Conservation (phyloP, 2,888 invertebrate genomes). For the Leucoma salicis region DNA sequence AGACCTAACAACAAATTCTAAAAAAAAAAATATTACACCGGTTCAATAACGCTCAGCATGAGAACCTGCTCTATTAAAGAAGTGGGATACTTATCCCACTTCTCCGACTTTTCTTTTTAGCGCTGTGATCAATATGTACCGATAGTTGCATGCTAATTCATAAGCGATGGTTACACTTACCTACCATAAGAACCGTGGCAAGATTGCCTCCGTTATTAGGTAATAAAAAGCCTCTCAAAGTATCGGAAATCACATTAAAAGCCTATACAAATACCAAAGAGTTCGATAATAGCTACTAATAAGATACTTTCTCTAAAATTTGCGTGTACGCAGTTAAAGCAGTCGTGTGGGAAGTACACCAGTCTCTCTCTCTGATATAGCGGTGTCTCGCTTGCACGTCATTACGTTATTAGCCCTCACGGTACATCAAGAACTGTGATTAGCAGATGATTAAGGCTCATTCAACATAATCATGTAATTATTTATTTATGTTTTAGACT, state of each 20-base stretch:
- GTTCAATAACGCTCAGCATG: too few species aligned
- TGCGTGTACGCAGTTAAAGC: conserved; percentile 44
- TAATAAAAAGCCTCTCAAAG: too few species aligned
- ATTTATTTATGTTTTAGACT: conserved; percentile 78
- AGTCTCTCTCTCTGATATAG: conserved; percentile 35
- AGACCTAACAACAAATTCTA: too few species aligned
- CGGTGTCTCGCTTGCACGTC: conserved; percentile 51
- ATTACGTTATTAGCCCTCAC: conserved; percentile 71
- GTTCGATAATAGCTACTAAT: conserved; percentile 4
- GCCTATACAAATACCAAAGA: conserved; percentile 24
- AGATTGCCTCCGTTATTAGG: too few species aligned
- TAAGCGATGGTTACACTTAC: too few species aligned
- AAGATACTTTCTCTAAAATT: conserved; percentile 45
- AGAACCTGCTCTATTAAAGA: too few species aligned
- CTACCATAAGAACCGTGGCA: too few species aligned
- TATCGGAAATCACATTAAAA: conserved; percentile 12
- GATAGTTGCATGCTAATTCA: too few species aligned
- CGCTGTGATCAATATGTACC: too few species aligned
- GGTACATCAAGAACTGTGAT: conserved; percentile 70
- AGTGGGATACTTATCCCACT: too few species aligned
- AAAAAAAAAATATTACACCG: too few species aligned
- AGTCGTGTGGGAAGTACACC: conserved; percentile 19
- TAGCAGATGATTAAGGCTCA: conserved; percentile 77
- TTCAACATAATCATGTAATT: conserved; percentile 79
- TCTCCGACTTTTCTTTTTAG: too few species aligned